phyloP scores from a whole-genome alignment of 1,140 invertebrate genomes.

The Platyscapa corneri region DNA sequence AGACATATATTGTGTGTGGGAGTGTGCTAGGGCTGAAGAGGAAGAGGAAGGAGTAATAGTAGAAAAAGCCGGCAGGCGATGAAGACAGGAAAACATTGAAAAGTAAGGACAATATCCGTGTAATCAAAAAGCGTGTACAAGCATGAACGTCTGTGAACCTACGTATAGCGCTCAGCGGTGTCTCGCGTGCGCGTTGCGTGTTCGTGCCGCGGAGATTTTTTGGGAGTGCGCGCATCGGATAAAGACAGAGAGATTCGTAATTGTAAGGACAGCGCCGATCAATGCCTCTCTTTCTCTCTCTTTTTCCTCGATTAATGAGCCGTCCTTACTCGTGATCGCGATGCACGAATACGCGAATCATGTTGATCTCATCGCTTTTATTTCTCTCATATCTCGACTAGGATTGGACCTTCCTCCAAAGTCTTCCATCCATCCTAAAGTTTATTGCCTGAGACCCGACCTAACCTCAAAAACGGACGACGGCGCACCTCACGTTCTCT shows the following conservation, averaged over 20 bases:
- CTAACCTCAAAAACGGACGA: slow-evolving; percentile 10
- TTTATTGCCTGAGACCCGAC: background rate
- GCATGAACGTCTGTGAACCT: too few species aligned
- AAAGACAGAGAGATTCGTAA: background rate
- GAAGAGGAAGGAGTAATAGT: background rate
- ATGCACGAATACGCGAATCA: too few species aligned
- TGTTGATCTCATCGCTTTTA: background rate
- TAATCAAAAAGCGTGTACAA: too few species aligned
- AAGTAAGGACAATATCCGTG: background rate
- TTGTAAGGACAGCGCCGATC: background rate
- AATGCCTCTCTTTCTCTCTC: slow-evolving; percentile 14
- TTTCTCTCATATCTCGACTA: background rate
- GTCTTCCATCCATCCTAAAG: background rate
- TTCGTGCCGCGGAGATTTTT: background rate
- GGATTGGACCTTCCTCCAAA: too few species aligned
- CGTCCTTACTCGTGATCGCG: too few species aligned
- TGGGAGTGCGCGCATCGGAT: background rate
- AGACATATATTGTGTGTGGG: too few species aligned
- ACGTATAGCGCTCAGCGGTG: background rate
- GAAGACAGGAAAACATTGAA: background rate
- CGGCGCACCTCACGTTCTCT: background rate
- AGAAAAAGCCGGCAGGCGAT: slow-evolving; percentile 18
- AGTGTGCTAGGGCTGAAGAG: background rate
- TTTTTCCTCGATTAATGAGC: too few species aligned
- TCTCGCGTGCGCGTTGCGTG: background rate